A percentile compares a stretch with the other conserved stretches of the same genome.
These are phyloP conservation scores for Drosophila formosana DNA, from an alignment of 2,888 invertebrate species.

Conservation along the genomic window DNA sequence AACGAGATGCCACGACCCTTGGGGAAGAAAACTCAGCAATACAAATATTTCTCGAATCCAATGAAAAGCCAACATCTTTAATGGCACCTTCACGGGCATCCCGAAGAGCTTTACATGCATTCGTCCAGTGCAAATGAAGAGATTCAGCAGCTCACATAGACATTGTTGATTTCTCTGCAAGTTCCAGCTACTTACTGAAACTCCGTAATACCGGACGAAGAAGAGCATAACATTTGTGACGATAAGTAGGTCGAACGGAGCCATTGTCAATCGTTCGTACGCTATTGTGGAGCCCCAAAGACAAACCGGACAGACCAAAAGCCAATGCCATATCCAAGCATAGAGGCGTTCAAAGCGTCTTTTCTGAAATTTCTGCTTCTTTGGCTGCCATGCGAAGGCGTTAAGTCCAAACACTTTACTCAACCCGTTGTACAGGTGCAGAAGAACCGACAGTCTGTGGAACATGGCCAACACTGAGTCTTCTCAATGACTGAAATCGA, in stretches of 20 bases:
- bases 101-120: conserved; percentile 22
- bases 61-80: too few species aligned
- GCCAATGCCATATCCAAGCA: background rate
- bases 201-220: too few species aligned
- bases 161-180: background rate
- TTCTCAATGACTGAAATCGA: background rate
- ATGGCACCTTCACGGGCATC: background rate
- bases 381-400: background rate
- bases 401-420: conserved; percentile 6
- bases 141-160: conserved; percentile 13
- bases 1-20: too few species aligned
- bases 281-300: too few species aligned
- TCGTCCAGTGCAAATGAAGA: background rate
- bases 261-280: background rate
- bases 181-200: background rate
- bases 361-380: conserved; percentile 14
- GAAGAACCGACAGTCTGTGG: background rate
- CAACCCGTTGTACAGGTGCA: background rate
- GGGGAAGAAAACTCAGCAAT: background rate
- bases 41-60: too few species aligned
- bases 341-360: conserved; percentile 5
- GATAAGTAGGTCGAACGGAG: background rate
- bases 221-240: background rate
- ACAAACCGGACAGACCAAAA: background rate
- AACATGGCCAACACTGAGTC: background rate